These are phyloP conservation scores for Gymnocephalus cernua DNA, from an alignment of 2,113 vertebrate species.

Conservation along the genomic window DNA sequence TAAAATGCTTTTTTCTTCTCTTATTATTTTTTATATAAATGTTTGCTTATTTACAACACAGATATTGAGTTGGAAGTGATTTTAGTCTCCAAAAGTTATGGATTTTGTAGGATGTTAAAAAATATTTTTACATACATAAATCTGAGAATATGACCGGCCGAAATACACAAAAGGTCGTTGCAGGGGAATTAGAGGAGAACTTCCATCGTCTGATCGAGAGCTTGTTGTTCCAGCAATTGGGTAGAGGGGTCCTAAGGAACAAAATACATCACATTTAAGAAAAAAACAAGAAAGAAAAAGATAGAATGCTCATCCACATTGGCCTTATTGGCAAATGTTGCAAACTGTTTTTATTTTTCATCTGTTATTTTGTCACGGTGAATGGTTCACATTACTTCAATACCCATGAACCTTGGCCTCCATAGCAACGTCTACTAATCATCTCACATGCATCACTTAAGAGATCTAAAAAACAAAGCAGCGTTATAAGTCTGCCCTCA, in stretches of 20 bases:
- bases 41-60: not conserved
- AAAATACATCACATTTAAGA: not conserved
- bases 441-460: not conserved
- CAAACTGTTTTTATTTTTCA: not conserved
- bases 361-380: not conserved
- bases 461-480: not conserved
- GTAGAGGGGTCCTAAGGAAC: slow-evolving; percentile 60
- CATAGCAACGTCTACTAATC: too few relatives aligned
- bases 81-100: not conserved
- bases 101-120: not conserved
- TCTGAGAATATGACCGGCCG: slow-evolving; percentile 11
- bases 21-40: not conserved
- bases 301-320: not conserved
- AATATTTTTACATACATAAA: slow-evolving; percentile 59
- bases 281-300: not conserved
- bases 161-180: slow-evolving; percentile 41
- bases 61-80: not conserved
- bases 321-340: not conserved
- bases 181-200: slow-evolving; percentile 56
- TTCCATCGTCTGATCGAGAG: slow-evolving; percentile 33
- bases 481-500: slow-evolving; percentile 8
- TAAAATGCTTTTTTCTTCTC: not conserved
- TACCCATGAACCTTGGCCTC: not conserved
- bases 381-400: not conserved
- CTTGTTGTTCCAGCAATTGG: slow-evolving; percentile 1